Evolutionary conservation across 2,888 invertebrate species (phyloP), one percentile per base, ranked within the genome.

Genomic region (Ormyrus labotus): DNA sequence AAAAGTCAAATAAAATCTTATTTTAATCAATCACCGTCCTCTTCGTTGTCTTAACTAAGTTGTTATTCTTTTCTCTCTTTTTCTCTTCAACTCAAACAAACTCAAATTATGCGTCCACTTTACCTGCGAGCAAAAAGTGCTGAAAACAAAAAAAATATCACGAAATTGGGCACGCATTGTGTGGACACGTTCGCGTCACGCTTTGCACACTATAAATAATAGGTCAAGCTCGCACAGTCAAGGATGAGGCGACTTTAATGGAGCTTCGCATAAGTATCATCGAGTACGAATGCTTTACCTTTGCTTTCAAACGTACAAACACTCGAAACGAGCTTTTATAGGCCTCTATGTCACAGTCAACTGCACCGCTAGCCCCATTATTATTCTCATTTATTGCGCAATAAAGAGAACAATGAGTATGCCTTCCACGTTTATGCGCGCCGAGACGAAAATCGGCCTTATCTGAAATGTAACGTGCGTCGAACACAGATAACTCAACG

Each of bases 401-500:
- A 34, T 34, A 34, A 34, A 34, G 34, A 34, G 34, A 34, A 34
- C 34, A 34, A 34, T 34, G 34, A 34, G 34, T 4, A 4, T 34
- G 34, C 34, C 34, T 34, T 34, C 2, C 34, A 0, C 34, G 8
- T n/a, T 45, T 64, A 64, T 50, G 48, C 13, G 13, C 8, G 50
- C 8, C 48, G 5, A 64, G 10, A 60, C 19, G 50, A 50, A 5
- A 47, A 48, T 47, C 34, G 34, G 4, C 19, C 58, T 60, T 58
- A 47, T 70, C 34, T 58, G 6, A 34, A 8, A 58, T 13, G 55
- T 50, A 50, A 11, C 53, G 67, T 47, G 47, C 48, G 63, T 48
- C n/a, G 13, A 47, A 10, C 48, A 79, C 86, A 93, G 93, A 91
- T 89, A 89, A 91, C 69, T 93, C 93, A 50, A 92, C 91, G 81